These are phyloP conservation scores for Stramonita haemastoma DNA, from an alignment of 2,888 invertebrate species.

Conservation along the genomic window DNA sequence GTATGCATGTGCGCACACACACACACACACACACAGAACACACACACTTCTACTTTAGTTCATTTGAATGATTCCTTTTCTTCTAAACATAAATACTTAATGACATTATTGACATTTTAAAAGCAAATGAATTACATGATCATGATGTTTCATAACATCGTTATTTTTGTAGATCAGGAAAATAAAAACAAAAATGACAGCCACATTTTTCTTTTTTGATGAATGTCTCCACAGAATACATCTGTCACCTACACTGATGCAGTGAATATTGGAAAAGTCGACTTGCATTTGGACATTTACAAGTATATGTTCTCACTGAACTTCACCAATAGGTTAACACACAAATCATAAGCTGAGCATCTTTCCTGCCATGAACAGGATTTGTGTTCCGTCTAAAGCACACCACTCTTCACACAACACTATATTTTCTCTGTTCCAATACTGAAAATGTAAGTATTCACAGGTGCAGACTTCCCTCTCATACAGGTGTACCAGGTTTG, in stretches of 20 bases:
- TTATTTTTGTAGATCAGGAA: not conserved
- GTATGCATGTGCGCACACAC: no score
- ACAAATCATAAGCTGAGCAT: constrained; percentile 3
- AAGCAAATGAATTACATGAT: no score
- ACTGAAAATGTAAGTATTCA: constrained; percentile 33
- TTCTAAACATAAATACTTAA: not conserved
- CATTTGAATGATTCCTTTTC: not conserved
- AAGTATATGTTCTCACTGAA: no score
- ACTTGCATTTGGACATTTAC: no score
- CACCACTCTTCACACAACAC: not conserved
- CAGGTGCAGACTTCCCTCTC: constrained; percentile 23
- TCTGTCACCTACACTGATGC: not conserved
- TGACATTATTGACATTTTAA: no score
- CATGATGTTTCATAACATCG: not conserved
- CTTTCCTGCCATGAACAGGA: not conserved
- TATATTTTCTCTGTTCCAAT: constrained; percentile 1
- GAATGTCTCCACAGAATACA: not conserved
- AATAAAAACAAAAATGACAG: not conserved
- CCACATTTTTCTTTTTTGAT: not conserved
- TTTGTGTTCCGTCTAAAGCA: not conserved
- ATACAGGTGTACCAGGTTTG: constrained; percentile 53
- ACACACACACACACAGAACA: no score
- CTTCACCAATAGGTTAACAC: not conserved
- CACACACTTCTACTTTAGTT: not conserved
- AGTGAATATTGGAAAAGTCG: not conserved